Evolutionary conservation across 1,140 invertebrate genomes (phyloP).

Genomic region (Adoxophyes honmai): DNA sequence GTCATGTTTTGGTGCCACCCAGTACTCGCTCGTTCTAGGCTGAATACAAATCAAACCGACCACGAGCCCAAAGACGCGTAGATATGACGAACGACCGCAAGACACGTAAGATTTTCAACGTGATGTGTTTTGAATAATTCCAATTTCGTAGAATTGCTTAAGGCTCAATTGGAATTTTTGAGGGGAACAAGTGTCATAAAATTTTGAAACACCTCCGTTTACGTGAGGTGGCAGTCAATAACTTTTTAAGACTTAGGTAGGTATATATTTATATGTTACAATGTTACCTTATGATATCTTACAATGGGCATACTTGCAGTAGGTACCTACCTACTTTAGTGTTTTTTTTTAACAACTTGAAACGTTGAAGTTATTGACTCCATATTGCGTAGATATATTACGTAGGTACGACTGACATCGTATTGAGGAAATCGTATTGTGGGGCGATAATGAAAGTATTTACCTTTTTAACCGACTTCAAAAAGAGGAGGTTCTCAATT

Average conservation of each 20-base stretch:
- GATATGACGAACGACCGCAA: background rate
- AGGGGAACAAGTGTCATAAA: background rate
- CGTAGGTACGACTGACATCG: too few relatives aligned
- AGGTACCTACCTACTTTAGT: too few relatives aligned
- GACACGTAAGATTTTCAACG: conserved; percentile 11
- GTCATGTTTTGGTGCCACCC: background rate
- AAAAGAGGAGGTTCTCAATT: too few relatives aligned
- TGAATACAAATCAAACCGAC: conserved; percentile 1
- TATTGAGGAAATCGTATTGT: too few relatives aligned
- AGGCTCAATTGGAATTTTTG: conserved; percentile 1
- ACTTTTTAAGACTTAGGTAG: background rate
- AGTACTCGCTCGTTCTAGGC: background rate
- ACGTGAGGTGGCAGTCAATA: background rate
- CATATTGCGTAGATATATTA: too few relatives aligned
- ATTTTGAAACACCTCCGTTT: conserved; percentile 3
- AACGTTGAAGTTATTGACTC: too few relatives aligned
- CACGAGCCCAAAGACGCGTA: background rate
- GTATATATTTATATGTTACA: too few relatives aligned
- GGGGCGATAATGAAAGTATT: too few relatives aligned
- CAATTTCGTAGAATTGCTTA: conserved; percentile 14
- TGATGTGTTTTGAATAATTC: conserved; percentile 13
- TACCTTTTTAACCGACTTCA: too few relatives aligned
- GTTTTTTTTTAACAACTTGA: too few relatives aligned
- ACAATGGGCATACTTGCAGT: too few relatives aligned
- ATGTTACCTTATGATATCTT: too few relatives aligned